Conservation (phyloP, 2,113 vertebrate species). For the Rhinolophus sinicus region DNA sequence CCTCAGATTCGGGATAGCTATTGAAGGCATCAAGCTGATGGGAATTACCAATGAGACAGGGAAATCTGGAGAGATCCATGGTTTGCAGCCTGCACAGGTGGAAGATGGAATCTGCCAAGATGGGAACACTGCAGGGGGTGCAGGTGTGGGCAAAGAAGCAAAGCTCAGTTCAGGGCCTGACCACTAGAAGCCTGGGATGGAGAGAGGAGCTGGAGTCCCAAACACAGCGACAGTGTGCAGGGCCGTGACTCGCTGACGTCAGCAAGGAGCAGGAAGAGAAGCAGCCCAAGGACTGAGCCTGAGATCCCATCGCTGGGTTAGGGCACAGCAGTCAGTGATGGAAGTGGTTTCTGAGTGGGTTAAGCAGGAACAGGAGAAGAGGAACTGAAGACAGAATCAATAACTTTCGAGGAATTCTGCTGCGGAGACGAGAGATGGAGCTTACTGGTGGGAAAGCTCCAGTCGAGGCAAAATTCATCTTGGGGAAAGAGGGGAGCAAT, state of each 20-base stretch:
- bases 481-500: not conserved
- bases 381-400: not conserved
- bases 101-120: not conserved
- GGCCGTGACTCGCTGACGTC: not conserved
- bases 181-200: not conserved
- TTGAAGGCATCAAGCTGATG: not conserved
- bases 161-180: not conserved
- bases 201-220: accelerated
- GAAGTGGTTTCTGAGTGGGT: not conserved
- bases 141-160: not conserved
- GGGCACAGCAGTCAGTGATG: not conserved
- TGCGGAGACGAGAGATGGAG: not conserved
- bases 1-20: not conserved
- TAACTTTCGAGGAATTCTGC: not conserved
- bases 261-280: not conserved
- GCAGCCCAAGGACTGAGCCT: not conserved
- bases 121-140: not conserved
- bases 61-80: not conserved
- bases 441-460: not conserved
- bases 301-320: accelerated
- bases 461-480: not conserved
- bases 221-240: accelerated
- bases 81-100: not conserved
- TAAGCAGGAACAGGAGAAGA: not conserved
- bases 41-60: not conserved